Conservation (phyloP, 2,113 vertebrate species). For the Ageneiosus marmoratus region DNA sequence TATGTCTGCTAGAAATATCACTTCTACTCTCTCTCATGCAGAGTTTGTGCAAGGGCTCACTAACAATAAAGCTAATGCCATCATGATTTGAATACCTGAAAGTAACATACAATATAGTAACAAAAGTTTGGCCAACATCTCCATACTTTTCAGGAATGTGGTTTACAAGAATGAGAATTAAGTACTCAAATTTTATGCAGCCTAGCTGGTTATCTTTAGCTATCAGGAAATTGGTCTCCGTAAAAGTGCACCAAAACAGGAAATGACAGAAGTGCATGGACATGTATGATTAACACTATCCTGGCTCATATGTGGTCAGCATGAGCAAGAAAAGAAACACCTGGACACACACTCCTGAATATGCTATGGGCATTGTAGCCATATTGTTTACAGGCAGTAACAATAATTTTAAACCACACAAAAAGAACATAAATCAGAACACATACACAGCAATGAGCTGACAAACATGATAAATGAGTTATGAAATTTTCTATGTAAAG, state of each 20-base stretch:
- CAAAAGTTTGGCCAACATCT: not conserved
- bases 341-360: not conserved
- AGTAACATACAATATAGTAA: not conserved
- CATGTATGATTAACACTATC: not conserved
- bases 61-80: not conserved
- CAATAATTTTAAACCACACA: not conserved
- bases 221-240: not conserved
- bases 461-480: not conserved
- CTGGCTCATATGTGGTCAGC: not conserved
- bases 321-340: not conserved
- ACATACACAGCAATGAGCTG: not conserved
- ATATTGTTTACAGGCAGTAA: not conserved
- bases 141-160: too few relatives aligned
- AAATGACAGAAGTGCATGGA: not conserved
- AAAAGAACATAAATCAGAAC: not conserved
- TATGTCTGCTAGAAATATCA: slow-evolving; percentile 23
- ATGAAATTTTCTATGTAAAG: not conserved
- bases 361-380: not conserved
- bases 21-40: not conserved
- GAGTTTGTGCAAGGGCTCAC: not conserved
- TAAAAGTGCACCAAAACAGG: not conserved
- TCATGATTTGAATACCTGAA: not conserved
- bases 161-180: not conserved
- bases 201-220: not conserved
- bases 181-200: not conserved